A percentile compares a stretch with the other conserved stretches of the same genome.
Evolutionary conservation across 2,113 vertebrate species (phyloP).

Genomic region (Hydrochoerus hydrochaeris): DNA sequence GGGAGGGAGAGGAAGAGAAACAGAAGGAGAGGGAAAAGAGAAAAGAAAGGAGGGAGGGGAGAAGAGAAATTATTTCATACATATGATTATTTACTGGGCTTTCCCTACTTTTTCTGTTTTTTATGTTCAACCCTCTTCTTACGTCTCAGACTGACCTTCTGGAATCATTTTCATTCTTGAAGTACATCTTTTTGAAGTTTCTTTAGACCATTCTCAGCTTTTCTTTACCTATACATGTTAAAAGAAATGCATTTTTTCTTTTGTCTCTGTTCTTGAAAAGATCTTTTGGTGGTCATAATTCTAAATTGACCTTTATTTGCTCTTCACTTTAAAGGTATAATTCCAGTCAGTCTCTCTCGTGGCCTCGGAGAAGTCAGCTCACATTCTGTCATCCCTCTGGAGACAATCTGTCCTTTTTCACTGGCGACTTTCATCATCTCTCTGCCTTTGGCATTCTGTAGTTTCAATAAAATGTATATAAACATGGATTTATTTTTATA

Average conservation of each 20-base stretch:
- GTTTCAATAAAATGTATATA: neutral
- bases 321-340: neutral
- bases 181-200: neutral
- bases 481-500: neutral
- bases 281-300: neutral
- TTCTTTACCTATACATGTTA: neutral
- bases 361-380: neutral
- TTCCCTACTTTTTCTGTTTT: neutral
- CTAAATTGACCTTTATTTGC: neutral
- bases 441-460: neutral
- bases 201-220: neutral
- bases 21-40: no score
- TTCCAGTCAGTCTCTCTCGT: fast-evolving
- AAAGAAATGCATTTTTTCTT: neutral
- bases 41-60: neutral
- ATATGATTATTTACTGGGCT: neutral
- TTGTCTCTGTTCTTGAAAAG: neutral
- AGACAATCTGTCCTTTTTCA: neutral
- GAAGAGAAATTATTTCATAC: neutral
- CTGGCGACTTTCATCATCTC: neutral
- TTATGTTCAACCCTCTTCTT: neutral
- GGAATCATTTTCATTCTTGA: neutral
- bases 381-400: fast-evolving
- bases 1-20: no score
- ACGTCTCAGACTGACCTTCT: neutral